phyloP scores from a whole-genome alignment of 2,113 vertebrate species.

The Ovis aries region ARS-UI_Ramb_v3.0 NC_056076.1:39500001-39500500 shows the following conservation, averaged over 20 bases:
- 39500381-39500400: neutral
- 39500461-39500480: neutral
- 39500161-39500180: constrained; percentile 4
- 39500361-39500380: neutral
- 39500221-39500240: neutral
- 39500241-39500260: neutral
- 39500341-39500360: neutral
- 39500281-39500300: neutral
- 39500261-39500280: neutral
- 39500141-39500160: neutral
- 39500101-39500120: neutral
- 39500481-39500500: neutral
- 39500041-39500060: neutral
- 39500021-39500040: neutral
- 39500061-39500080: neutral
- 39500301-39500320: neutral
- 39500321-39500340: neutral
- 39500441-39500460: neutral
- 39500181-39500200: constrained; percentile 25
- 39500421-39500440: neutral
- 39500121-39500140: neutral
- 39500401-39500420: neutral
- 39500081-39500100: neutral
- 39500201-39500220: neutral
- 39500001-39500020: neutral